Percentiles rank a stretch among this genome's conserved stretches.
These are phyloP conservation scores for Smittia aterrima DNA, from an alignment of 2,888 invertebrate species.

Conservation along the genomic window DNA sequence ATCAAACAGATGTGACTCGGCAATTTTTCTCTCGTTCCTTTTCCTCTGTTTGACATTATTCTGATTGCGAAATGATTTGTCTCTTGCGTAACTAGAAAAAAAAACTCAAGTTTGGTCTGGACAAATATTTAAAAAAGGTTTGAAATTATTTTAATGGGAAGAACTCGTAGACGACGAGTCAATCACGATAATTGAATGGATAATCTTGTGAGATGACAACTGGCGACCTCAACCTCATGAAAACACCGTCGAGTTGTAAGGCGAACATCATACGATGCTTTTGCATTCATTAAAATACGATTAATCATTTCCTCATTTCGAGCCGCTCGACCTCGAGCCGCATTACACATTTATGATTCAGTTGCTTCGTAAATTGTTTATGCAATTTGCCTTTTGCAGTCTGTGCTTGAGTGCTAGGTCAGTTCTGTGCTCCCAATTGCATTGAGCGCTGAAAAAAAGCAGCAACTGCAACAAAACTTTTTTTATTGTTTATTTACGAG, in stretches of 20 bases:
- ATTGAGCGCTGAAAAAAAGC: constrained; percentile 4
- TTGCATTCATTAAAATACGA: constrained; percentile 25
- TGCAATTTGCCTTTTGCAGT: constrained; percentile 18
- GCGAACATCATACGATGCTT: not conserved
- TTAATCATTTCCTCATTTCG: constrained; percentile 33
- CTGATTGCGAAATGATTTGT: not conserved
- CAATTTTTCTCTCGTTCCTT: not conserved
- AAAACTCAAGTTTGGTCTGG: no score
- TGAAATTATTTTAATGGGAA: not conserved
- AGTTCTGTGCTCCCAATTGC: constrained; percentile 15
- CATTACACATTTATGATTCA: constrained; percentile 18
- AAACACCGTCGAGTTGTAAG: no score
- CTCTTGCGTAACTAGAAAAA: not conserved
- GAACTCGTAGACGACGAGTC: no score
- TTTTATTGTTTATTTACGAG: constrained; percentile 32
- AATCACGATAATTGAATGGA: not conserved
- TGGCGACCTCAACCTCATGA: not conserved
- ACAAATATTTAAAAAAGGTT: no score
- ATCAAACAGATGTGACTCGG: not conserved
- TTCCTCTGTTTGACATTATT: not conserved
- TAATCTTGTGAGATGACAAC: not conserved
- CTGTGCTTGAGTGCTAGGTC: constrained; percentile 29
- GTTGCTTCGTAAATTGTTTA: constrained; percentile 18
- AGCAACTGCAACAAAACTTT: constrained; percentile 8
- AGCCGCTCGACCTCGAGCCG: not conserved